Conservation (phyloP, 2,888 invertebrate genomes). For the Microctonus aethiopoides region DNA sequence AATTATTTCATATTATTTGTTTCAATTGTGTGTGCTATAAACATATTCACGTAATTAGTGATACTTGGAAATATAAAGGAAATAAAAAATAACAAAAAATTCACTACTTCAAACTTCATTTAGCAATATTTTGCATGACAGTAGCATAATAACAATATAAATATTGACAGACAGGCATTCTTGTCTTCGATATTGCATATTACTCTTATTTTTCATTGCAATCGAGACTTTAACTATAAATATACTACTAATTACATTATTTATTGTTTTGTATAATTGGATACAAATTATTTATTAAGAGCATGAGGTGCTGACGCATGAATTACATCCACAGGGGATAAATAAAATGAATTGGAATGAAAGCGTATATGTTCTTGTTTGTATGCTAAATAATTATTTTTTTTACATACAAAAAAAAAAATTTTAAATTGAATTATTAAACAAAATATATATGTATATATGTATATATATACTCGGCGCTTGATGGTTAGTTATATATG, state of each 20-base stretch:
- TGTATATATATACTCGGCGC: conserved; percentile 17
- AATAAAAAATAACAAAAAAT: background rate
- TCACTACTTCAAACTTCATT: background rate
- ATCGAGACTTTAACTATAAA: background rate
- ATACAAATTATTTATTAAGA: conserved; percentile 1
- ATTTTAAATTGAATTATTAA: conserved; percentile 26
- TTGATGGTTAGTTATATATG: conserved; percentile 34
- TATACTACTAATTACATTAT: background rate
- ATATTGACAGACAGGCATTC: background rate
- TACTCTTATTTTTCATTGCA: background rate
- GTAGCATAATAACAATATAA: background rate
- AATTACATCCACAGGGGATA: background rate
- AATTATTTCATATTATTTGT: conserved; percentile 6
- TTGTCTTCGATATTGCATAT: background rate
- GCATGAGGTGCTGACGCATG: background rate
- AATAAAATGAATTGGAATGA: conserved; percentile 32
- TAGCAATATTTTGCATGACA: background rate
- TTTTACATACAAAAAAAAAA: conserved; percentile 29
- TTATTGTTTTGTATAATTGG: background rate
- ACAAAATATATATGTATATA: background rate
- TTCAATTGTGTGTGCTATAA: background rate
- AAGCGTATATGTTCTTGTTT: conserved; percentile 23
- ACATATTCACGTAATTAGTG: background rate
- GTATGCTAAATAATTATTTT: conserved; percentile 7
- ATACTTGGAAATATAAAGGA: background rate